These are phyloP conservation scores for Siderastrea radians DNA, from an alignment of 92 coral and sea anemone genomes.

Conservation along the genomic window DNA sequence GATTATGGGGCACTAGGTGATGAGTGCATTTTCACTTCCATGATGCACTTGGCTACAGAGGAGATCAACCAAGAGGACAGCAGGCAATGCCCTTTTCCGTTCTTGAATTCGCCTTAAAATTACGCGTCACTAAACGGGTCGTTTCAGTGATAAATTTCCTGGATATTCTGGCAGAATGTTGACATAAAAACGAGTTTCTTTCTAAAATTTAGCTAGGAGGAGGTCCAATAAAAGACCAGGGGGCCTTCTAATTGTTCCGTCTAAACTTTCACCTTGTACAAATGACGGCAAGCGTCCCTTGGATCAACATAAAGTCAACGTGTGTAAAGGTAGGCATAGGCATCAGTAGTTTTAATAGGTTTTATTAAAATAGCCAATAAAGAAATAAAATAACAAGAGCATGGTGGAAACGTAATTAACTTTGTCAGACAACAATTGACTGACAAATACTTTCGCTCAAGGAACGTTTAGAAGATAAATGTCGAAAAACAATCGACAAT, in stretches of 20 bases:
- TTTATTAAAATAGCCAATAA: conserved; percentile 1
- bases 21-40: background rate
- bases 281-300: conserved; percentile 23
- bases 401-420: too few species aligned
- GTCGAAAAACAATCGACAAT: too few species aligned
- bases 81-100: background rate
- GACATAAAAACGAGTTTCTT: background rate
- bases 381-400: background rate
- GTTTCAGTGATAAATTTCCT: too few species aligned
- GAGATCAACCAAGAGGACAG: conserved; percentile 6
- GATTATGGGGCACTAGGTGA: background rate
- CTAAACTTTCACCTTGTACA: background rate
- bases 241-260: conserved; percentile 1
- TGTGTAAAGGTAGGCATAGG: conserved; percentile 18
- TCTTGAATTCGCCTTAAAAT: background rate
- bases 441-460: background rate
- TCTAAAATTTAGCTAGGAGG: background rate
- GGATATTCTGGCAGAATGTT: too few species aligned
- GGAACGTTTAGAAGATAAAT: too few species aligned
- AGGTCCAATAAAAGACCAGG: background rate
- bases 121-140: too few species aligned
- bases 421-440: background rate
- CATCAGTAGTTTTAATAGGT: background rate
- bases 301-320: conserved; percentile 28
- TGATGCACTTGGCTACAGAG: background rate